Conservation (phyloP, 2,797 vertebrate genomes). For the Poecilia velifera region DNA sequence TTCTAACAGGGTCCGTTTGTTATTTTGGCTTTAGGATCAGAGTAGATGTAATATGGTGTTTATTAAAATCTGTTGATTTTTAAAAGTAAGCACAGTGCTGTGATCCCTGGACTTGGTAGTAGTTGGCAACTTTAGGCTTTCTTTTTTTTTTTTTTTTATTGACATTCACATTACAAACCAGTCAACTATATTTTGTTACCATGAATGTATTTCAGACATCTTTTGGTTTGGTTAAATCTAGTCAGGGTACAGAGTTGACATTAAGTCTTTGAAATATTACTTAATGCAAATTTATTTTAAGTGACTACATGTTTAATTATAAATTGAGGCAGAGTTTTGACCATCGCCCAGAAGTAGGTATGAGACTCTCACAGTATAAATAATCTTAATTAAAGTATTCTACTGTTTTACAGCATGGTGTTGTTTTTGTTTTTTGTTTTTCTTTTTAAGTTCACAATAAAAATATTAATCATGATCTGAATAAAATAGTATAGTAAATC, state of each 20-base stretch:
- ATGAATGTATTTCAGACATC: neutral
- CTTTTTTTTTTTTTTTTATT: neutral
- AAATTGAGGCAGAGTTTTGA: neutral
- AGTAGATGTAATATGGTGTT: neutral
- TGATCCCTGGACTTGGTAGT: neutral
- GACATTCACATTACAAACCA: neutral
- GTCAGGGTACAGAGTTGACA: neutral
- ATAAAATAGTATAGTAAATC: neutral
- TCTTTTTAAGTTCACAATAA: neutral
- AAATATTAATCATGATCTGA: neutral
- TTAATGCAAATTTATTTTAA: neutral
- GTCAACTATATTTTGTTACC: neutral
- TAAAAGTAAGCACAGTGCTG: neutral
- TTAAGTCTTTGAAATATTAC: neutral
- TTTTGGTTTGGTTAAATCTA: neutral
- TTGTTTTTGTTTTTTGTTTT: neutral
- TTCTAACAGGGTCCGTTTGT: neutral
- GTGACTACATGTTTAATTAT: neutral
- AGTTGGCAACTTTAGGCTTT: neutral
- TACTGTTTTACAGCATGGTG: neutral
- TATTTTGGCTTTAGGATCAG: neutral
- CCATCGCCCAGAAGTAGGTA: neutral
- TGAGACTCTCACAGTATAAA: neutral
- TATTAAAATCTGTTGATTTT: neutral
- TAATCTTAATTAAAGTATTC: neutral